Percentiles rank a stretch among this genome's conserved stretches.
Evolutionary conservation across 2,113 vertebrate genomes (phyloP).

Genomic region (Fulmarus glacialis): DNA sequence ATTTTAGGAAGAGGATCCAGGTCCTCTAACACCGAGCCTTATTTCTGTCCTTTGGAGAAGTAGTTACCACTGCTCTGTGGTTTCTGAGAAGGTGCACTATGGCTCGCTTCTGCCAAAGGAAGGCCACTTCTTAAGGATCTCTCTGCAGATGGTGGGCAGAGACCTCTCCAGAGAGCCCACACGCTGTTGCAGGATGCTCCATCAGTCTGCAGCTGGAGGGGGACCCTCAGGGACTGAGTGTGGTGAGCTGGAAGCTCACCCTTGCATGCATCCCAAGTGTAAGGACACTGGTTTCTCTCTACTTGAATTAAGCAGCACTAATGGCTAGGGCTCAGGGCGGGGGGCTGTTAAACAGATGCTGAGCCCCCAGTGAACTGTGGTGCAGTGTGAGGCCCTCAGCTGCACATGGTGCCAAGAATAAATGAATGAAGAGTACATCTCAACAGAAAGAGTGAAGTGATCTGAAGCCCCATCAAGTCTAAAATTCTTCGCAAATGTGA

Average conservation of each 20-base stretch:
- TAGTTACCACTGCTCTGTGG: neutral
- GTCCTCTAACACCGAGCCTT: neutral
- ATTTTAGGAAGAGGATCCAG: neutral
- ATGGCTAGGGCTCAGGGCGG: neutral
- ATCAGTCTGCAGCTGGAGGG: neutral
- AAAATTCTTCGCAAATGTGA: neutral
- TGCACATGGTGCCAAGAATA: neutral
- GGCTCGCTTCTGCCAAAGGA: neutral
- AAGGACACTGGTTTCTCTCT: neutral
- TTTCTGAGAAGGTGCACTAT: neutral
- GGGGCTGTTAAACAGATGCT: neutral
- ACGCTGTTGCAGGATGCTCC: neutral
- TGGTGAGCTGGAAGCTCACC: neutral
- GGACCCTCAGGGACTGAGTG: neutral
- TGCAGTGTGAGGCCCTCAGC: neutral
- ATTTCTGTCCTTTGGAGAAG: neutral
- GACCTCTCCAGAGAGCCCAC: neutral
- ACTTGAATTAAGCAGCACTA: neutral
- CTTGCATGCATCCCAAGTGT: fast-evolving
- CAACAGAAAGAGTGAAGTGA: neutral
- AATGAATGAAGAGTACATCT: neutral
- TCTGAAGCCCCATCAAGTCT: neutral
- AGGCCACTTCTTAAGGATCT: neutral
- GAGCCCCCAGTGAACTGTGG: neutral
- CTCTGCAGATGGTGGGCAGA: neutral